phyloP scores from a whole-genome alignment of 2,113 vertebrate genomes.

The Polypterus bichir region DNA sequence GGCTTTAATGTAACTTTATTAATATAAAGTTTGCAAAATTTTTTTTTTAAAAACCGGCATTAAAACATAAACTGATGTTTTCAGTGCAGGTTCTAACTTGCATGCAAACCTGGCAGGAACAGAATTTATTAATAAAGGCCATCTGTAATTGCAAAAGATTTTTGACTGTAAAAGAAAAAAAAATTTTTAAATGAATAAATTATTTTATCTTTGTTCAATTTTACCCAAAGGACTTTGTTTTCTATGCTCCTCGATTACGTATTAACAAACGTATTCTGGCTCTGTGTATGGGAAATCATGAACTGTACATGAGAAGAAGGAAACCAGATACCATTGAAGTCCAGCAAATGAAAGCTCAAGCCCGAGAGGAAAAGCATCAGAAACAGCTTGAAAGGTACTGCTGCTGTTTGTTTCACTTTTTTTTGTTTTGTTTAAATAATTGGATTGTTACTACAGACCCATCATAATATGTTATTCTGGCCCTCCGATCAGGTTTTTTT shows the following conservation, averaged over 20 bases:
- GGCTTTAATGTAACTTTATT: too few species aligned
- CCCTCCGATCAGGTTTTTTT: too few species aligned
- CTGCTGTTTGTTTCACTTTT: background rate
- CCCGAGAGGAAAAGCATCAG: constrained; percentile 93
- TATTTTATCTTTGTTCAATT: constrained; percentile 3
- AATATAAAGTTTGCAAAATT: too few species aligned
- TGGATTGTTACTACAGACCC: too few species aligned
- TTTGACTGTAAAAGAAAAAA: background rate
- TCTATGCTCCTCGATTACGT: constrained; percentile 88
- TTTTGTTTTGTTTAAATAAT: too few species aligned
- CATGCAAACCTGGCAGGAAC: background rate
- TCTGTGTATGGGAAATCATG: constrained; percentile 95
- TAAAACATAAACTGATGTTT: too few species aligned
- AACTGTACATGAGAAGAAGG: constrained; percentile 91
- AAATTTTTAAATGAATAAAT: background rate
- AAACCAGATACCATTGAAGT: constrained; percentile 97
- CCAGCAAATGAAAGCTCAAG: constrained; percentile 97
- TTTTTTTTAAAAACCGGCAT: too few species aligned
- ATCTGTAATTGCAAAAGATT: background rate
- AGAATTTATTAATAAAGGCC: background rate
- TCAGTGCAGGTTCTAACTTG: too few species aligned
- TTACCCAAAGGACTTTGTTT: constrained; percentile 82
- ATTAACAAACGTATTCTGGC: constrained; percentile 95
- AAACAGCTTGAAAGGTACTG: constrained; percentile 89
- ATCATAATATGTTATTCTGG: too few species aligned